Evolutionary conservation across 2,113 vertebrate genomes (phyloP).

Genomic region (Pituophis catenifer): DNA sequence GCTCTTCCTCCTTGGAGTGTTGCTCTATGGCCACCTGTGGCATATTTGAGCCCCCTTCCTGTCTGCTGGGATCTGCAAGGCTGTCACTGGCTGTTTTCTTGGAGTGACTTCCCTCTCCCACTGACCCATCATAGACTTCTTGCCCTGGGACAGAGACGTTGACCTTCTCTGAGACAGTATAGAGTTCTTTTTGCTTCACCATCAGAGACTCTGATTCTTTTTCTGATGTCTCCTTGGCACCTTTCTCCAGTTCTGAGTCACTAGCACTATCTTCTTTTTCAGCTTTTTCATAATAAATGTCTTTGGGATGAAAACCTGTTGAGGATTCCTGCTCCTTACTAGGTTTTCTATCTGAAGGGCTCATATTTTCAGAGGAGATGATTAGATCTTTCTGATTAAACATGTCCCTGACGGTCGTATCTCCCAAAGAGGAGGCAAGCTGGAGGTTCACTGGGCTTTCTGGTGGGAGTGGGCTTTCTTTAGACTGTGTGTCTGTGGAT

Average conservation of each 20-base stretch:
- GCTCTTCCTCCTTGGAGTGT: constrained; percentile 24
- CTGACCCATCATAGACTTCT: constrained; percentile 18
- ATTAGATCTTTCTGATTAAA: constrained; percentile 41
- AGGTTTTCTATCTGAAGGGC: constrained; percentile 67
- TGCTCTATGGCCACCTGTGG: not conserved
- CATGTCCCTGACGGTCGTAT: constrained; percentile 41
- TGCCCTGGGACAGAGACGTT: not conserved
- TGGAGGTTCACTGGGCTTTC: constrained; percentile 45
- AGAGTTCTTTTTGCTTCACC: not conserved
- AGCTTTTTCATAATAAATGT: constrained; percentile 65
- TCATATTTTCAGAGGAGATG: constrained; percentile 26
- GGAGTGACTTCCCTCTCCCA: constrained; percentile 29
- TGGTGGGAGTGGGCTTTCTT: constrained; percentile 54
- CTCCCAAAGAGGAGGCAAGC: constrained; percentile 48
- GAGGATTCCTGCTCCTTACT: constrained; percentile 51
- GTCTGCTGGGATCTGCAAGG: not conserved
- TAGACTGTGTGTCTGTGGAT: constrained; percentile 34
- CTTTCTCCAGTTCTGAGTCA: constrained; percentile 87
- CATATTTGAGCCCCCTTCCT: not conserved
- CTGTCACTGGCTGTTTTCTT: constrained; percentile 25
- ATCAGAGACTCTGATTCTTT: constrained; percentile 72
- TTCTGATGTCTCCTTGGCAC: constrained; percentile 83
- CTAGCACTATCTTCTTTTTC: constrained; percentile 68
- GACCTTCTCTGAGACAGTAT: not conserved
- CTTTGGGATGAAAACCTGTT: constrained; percentile 51